Evolutionary conservation across 2,113 vertebrate species (phyloP), one percentile per base, ranked within the genome.

Genomic region (Atlantisia rogersi): DNA sequence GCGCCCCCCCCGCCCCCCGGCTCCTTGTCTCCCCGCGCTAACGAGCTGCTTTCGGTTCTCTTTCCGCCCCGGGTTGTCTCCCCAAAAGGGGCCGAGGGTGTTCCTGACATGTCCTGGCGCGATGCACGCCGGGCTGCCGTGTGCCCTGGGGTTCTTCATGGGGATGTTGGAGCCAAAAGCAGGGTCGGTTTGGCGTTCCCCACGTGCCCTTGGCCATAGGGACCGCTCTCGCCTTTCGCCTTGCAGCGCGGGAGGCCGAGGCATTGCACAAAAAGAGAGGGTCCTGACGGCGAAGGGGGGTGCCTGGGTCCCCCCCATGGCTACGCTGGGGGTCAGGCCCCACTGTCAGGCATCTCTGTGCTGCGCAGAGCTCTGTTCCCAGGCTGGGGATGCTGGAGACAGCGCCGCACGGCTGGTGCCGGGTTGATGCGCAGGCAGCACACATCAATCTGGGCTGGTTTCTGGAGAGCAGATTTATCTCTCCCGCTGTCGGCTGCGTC

Each of bases 191-290:
- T 2, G 8, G 18, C 10, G 53, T 17, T 53, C 19, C 52, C 58
- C 18, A 0, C 14, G n/a, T 0, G 5, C 8, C 53, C 10, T 46
- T 39, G 1, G 5, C 35, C 20, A 0, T 0, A 7, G 35, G 62
- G 50, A 46, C 32, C 5, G 2, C 6, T 37, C 32, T 1, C 15
- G 17, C 86, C 26, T 42, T 74, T 91, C 26, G 32, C 20, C 42
- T 65, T 60, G 3, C 32, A 5, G 0, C 0, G 15, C 58, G 67
- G n/a, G 24, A 68, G 25, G 60, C 15, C 3, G 18, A 75, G 65
- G 39, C 2, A 2, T 48, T 5, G 8, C 65, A 18, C 10, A 11
- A 15, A 74, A 44, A 28, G 3, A n/a, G 4, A 14, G 32, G 13
- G 6, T 31, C 24, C n/a, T 3, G 3, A 40, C 64, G 15, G 64